These are phyloP conservation scores for Phoeniculus purpureus DNA, from an alignment of 2,797 vertebrate species.

Conservation along the genomic window DNA sequence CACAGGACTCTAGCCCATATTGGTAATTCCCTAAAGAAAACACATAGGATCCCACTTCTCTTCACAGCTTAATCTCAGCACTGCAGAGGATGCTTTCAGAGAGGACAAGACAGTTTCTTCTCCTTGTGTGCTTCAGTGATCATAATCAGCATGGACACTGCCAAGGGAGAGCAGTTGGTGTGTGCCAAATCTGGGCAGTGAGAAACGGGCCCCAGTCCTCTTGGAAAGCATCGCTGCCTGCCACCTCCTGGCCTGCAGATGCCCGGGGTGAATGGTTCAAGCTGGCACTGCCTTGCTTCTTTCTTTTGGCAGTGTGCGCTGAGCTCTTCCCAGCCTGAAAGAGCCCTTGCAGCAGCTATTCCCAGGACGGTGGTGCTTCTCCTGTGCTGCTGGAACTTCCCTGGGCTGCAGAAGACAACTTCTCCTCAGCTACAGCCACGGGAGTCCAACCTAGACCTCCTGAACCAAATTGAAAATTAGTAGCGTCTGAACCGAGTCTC, in stretches of 20 bases:
- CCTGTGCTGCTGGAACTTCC: rapidly evolving
- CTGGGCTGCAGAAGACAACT: not conserved
- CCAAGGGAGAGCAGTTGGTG: not conserved
- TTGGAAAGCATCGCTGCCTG: not conserved
- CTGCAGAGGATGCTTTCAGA: not conserved
- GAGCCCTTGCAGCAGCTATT: not conserved
- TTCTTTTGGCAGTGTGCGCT: not conserved
- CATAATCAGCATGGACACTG: not conserved
- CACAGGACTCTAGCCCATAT: not conserved
- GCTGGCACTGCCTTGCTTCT: not conserved
- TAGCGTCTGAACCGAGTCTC: not conserved
- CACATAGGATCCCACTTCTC: not conserved
- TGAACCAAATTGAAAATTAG: not conserved
- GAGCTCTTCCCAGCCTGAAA: not conserved
- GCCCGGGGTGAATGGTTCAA: not conserved
- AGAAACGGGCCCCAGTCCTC: not conserved
- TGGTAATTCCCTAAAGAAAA: not conserved
- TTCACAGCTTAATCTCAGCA: not conserved
- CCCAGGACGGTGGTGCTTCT: rapidly evolving
- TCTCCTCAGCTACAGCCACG: rapidly evolving
- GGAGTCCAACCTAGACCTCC: not conserved
- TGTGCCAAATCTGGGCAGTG: not conserved
- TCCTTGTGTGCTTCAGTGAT: not conserved
- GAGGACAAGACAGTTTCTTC: not conserved
- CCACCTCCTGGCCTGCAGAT: not conserved